Conservation (phyloP, 2,113 vertebrate species). For the Gadus chalcogrammus region DNA sequence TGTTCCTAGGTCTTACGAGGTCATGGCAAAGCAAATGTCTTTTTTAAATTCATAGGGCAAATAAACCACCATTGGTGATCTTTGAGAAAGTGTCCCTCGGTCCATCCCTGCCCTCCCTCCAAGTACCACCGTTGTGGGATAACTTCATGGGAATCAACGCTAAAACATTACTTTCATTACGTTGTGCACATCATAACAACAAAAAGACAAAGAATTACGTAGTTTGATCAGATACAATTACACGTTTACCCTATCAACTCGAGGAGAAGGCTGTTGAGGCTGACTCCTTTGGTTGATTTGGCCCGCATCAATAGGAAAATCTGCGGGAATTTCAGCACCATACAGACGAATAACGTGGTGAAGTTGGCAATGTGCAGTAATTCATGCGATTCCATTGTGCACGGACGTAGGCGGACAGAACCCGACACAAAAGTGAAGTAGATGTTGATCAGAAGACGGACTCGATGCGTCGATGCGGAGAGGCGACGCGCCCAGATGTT, state of each 20-base stretch:
- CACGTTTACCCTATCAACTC: constrained; percentile 83
- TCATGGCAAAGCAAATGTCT: too few relatives aligned
- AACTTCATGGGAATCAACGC: too few relatives aligned
- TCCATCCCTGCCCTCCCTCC: too few relatives aligned
- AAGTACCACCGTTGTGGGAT: too few relatives aligned
- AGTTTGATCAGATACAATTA: neutral
- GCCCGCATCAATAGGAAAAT: constrained; percentile 77
- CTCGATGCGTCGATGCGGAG: neutral
- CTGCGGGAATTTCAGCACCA: constrained; percentile 90
- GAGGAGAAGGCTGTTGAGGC: constrained; percentile 80
- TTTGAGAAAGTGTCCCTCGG: too few relatives aligned
- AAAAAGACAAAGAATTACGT: neutral
- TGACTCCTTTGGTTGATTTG: constrained; percentile 77
- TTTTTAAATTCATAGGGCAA: too few relatives aligned
- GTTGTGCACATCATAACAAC: neutral
- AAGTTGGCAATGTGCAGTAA: constrained; percentile 76
- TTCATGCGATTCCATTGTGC: constrained; percentile 54
- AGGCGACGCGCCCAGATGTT: constrained; percentile 2
- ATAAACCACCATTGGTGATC: too few relatives aligned
- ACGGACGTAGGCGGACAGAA: neutral
- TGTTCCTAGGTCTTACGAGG: too few relatives aligned
- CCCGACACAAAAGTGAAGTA: neutral
- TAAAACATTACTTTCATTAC: neutral
- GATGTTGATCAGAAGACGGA: too few relatives aligned
- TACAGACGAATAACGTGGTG: constrained; percentile 81